phyloP scores from a whole-genome alignment of 2,888 invertebrate species.

The Marasmarcha lunaedactyla region DNA sequence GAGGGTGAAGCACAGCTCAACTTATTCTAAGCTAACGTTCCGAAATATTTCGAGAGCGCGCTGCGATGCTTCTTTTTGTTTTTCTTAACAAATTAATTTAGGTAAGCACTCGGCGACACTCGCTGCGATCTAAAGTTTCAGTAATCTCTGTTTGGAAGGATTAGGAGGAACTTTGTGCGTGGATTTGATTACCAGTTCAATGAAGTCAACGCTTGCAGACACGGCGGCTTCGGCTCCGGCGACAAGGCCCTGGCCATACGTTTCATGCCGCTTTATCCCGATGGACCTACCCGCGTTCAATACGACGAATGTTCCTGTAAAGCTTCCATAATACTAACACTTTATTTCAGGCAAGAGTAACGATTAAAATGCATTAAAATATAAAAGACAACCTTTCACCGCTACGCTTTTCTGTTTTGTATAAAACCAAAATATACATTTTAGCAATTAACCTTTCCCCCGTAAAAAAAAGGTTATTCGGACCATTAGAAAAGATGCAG shows the following conservation, averaged over 20 bases:
- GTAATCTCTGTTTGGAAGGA: slow-evolving; percentile 26
- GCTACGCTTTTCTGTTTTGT: too few species aligned
- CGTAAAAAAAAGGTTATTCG: too few species aligned
- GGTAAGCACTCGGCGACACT: slow-evolving; percentile 4
- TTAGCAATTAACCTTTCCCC: too few species aligned
- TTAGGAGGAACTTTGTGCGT: slow-evolving; percentile 17
- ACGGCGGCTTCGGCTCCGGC: slow-evolving; percentile 10
- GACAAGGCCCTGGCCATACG: too few species aligned
- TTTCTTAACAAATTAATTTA: slow-evolving; percentile 1
- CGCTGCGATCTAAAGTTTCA: slow-evolving; percentile 18
- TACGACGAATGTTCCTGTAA: slow-evolving; percentile 27
- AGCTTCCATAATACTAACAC: neutral
- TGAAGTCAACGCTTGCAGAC: slow-evolving; percentile 28
- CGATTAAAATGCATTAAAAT: too few species aligned
- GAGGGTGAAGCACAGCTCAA: neutral
- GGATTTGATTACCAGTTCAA: slow-evolving; percentile 24
- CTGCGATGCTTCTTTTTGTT: neutral
- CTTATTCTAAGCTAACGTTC: neutral
- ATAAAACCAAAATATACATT: too few species aligned
- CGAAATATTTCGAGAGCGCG: neutral
- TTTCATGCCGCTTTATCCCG: too few species aligned
- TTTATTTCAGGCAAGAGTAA: too few species aligned
- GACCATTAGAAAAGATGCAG: too few species aligned
- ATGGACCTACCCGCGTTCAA: too few species aligned
- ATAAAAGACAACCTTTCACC: too few species aligned